These are phyloP conservation scores for Baryphthengus martii DNA, from an alignment of 2,113 vertebrate species.

Conservation along the genomic window DNA sequence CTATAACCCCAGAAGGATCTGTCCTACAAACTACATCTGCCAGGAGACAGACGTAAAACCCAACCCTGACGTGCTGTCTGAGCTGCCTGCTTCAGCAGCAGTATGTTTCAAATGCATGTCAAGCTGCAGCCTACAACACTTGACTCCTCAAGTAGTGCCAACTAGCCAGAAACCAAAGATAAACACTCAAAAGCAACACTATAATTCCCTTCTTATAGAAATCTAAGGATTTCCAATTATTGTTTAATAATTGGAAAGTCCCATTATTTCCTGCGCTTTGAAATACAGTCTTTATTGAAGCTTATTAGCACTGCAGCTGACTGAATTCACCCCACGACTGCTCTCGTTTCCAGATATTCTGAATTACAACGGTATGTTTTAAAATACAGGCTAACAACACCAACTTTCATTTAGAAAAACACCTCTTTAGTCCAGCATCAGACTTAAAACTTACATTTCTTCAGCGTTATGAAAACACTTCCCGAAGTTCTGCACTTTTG, in stretches of 20 bases:
- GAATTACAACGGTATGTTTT: not conserved
- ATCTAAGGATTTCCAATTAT: not conserved
- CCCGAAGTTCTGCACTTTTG: constrained; percentile 93
- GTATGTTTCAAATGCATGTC: rapidly evolving
- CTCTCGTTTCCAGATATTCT: not conserved
- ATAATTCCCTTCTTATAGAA: not conserved
- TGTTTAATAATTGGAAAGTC: not conserved
- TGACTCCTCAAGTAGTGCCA: not conserved
- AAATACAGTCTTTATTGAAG: not conserved
- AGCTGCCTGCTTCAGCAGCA: not conserved
- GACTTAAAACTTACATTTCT: constrained; percentile 86
- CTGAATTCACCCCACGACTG: rapidly evolving
- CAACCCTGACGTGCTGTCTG: rapidly evolving
- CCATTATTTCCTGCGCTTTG: not conserved
- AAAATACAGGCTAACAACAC: rapidly evolving
- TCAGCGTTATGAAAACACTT: constrained; percentile 94
- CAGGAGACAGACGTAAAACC: not conserved
- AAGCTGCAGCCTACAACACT: not conserved
- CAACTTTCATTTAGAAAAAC: rapidly evolving
- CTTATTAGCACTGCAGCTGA: too few species aligned
- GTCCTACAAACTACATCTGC: not conserved
- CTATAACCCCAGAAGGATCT: not conserved
- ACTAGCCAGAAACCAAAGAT: not conserved
- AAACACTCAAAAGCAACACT: not conserved
- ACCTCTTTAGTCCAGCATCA: not conserved